A percentile compares a stretch with the other conserved stretches of the same genome.
Conservation (phyloP, 2,888 invertebrate genomes). For the Agrochola litura region DNA sequence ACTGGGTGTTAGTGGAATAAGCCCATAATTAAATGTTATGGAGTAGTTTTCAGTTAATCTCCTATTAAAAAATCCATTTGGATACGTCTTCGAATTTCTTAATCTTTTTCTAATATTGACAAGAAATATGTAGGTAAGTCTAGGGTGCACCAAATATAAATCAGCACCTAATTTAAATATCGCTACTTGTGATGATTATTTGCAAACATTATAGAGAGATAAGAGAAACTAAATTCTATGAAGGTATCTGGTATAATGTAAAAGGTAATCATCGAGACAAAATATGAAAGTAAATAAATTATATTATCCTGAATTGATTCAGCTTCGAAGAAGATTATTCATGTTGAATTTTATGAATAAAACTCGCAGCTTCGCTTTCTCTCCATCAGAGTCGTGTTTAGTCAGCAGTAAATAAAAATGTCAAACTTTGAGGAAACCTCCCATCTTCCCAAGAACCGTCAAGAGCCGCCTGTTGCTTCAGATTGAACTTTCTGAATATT, state of each 20-base stretch:
- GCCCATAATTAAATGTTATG: background rate
- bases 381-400: slow-evolving; percentile 33
- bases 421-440: slow-evolving; percentile 45
- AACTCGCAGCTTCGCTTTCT: slow-evolving; percentile 9
- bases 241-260: background rate
- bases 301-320: slow-evolving; percentile 9
- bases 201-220: too few species aligned
- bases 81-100: background rate
- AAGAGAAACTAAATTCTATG: background rate
- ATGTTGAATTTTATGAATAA: slow-evolving; percentile 28
- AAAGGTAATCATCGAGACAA: background rate
- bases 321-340: slow-evolving; percentile 28
- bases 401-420: slow-evolving; percentile 57
- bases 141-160: background rate
- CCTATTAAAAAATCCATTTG: too few species aligned
- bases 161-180: background rate
- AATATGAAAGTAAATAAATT: background rate
- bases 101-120: background rate
- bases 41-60: background rate
- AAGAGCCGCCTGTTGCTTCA: slow-evolving; percentile 68
- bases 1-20: background rate
- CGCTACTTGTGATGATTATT: background rate
- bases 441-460: slow-evolving; percentile 33
- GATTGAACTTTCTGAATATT: slow-evolving; percentile 69
- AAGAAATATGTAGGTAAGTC: background rate